Conservation (phyloP, 2,113 vertebrate species). For the Tyrannus savana region DNA sequence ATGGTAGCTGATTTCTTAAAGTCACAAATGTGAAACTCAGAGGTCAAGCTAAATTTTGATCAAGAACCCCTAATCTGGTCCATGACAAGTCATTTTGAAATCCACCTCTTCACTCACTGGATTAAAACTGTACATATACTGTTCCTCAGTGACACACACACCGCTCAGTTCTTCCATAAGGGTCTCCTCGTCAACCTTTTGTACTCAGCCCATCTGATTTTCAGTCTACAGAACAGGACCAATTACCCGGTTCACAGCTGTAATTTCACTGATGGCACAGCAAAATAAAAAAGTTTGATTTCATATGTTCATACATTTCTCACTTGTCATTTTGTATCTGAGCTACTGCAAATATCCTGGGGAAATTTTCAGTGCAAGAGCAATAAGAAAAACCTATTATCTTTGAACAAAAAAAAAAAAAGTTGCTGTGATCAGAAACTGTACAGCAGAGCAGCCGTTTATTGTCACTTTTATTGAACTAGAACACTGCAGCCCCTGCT, state of each 20-base stretch:
- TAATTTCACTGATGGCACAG: not conserved
- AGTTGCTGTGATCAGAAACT: not conserved
- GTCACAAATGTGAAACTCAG: not conserved
- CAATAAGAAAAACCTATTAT: not conserved
- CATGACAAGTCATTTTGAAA: not conserved
- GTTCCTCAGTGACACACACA: not conserved
- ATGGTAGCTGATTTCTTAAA: not conserved
- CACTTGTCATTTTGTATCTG: not conserved
- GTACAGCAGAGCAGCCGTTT: not conserved
- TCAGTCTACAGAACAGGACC: not conserved
- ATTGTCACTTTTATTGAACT: not conserved
- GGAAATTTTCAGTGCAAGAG: not conserved
- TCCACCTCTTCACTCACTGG: not conserved
- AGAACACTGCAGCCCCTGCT: not conserved
- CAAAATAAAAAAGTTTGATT: not conserved
- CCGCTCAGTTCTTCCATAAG: not conserved
- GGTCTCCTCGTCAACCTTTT: not conserved
- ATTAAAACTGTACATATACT: not conserved
- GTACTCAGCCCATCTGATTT: not conserved
- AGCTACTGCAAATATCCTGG: not conserved
- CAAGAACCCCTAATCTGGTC: not conserved
- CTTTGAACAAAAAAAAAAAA: not conserved
- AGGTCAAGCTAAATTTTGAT: not conserved
- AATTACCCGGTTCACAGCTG: not conserved
- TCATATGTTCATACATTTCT: not conserved